Percentiles rank a stretch among this genome's conserved stretches.
Evolutionary conservation across 2,888 invertebrate species (phyloP).

Genomic region (Apamea sordens): DNA sequence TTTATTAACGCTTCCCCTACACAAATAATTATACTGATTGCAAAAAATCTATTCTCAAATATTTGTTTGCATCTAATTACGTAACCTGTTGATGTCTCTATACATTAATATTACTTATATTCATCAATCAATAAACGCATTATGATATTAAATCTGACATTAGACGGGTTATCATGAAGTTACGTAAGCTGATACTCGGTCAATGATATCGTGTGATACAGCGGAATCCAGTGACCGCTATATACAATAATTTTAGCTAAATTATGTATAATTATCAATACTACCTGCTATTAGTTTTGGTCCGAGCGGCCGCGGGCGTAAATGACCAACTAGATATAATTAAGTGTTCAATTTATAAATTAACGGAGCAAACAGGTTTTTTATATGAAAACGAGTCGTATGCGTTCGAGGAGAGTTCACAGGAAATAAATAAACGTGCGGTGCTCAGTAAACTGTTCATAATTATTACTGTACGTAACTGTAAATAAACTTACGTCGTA

Average conservation of each 20-base stretch:
- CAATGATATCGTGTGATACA: conserved; percentile 58
- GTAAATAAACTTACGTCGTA: conserved; percentile 55
- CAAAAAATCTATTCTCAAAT: conserved; percentile 45
- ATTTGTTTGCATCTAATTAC: conserved; percentile 43
- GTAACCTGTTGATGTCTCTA: conserved; percentile 52
- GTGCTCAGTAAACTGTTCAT: conserved; percentile 54
- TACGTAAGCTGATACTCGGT: conserved; percentile 54
- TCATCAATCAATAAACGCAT: conserved; percentile 64
- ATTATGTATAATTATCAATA: conserved; percentile 77
- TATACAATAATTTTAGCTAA: conserved; percentile 72
- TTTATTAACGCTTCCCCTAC: conserved; percentile 58
- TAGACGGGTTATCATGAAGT: conserved; percentile 54
- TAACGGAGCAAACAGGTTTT: conserved; percentile 73
- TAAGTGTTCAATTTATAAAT: conserved; percentile 82
- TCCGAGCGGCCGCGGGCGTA: conserved; percentile 72
- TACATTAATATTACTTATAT: conserved; percentile 47
- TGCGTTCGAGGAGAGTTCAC: conserved; percentile 36
- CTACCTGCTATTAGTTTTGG: conserved; percentile 76
- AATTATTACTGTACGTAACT: conserved; percentile 51
- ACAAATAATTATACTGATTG: conserved; percentile 39
- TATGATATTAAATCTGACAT: conserved; percentile 62
- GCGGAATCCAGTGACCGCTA: conserved; percentile 59
- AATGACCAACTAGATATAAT: conserved; percentile 75
- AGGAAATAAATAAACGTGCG: conserved; percentile 61
- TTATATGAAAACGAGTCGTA: conserved; percentile 63